These are phyloP conservation scores for Neodiprion lecontei DNA, from an alignment of 1,140 invertebrate species.

Conservation along the genomic window DNA sequence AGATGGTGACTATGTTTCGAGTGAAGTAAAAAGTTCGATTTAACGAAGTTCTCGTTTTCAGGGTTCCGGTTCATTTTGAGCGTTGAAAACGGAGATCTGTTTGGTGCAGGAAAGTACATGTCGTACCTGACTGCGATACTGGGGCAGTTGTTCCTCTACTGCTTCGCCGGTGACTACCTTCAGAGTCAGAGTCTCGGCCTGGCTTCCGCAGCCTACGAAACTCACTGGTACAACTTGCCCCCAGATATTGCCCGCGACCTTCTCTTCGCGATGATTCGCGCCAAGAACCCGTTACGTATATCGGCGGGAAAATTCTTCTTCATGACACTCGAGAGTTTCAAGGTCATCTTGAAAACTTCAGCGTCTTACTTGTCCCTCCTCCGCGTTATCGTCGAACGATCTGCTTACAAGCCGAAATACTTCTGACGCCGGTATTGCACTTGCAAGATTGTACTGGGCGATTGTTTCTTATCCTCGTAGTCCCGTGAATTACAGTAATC, in stretches of 20 bases:
- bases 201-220: conserved; percentile 27
- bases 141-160: conserved; percentile 34
- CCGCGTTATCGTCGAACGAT: conserved; percentile 29
- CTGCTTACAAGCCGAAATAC: too few species aligned
- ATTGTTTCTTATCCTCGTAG: too few species aligned
- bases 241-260: conserved; percentile 28
- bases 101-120: conserved; percentile 19
- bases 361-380: conserved; percentile 41
- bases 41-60: conserved; percentile 16
- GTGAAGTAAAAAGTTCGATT: too few species aligned
- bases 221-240: conserved; percentile 36
- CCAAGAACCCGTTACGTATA: conserved; percentile 29
- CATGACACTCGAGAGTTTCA: conserved; percentile 40
- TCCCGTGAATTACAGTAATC: too few species aligned
- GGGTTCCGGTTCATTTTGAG: conserved; percentile 37
- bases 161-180: conserved; percentile 38
- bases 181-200: conserved; percentile 27
- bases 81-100: conserved; percentile 18
- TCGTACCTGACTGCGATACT: conserved; percentile 28
- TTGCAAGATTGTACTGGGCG: too few species aligned
- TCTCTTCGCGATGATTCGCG: conserved; percentile 36
- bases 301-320: conserved; percentile 37
- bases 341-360: conserved; percentile 36
- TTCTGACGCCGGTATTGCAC: too few species aligned
- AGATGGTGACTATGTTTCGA: background rate